phyloP scores from a whole-genome alignment of 2,113 vertebrate genomes.

The Xiphias gladius region DNA sequence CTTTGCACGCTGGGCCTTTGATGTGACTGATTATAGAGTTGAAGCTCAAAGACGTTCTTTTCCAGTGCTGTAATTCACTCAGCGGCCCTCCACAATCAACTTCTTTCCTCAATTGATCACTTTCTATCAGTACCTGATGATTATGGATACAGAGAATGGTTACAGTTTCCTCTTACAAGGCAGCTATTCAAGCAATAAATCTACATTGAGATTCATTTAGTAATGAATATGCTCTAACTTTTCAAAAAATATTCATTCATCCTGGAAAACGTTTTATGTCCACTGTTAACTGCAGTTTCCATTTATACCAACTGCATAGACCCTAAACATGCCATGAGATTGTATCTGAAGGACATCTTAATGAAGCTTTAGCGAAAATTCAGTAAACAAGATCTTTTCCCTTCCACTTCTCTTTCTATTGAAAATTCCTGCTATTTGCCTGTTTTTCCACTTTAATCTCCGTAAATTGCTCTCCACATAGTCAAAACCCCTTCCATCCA shows the following conservation, averaged over 20 bases:
- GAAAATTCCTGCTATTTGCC: not conserved
- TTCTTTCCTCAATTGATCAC: constrained; percentile 85
- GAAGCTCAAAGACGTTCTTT: constrained; percentile 85
- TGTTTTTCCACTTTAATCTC: not conserved
- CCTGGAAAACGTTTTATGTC: not conserved
- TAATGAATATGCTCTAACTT: not conserved
- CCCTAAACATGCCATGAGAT: not conserved
- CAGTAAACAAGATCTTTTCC: not conserved
- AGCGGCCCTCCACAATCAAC: constrained; percentile 86
- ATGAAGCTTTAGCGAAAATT: not conserved
- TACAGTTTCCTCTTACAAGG: not conserved
- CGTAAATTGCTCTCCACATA: not conserved
- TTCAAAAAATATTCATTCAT: too few relatives aligned
- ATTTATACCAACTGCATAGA: not conserved
- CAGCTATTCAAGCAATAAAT: constrained; percentile 4
- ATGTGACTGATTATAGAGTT: constrained; percentile 89
- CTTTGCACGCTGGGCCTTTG: constrained; percentile 84
- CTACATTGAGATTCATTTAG: not conserved
- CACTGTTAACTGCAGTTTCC: not conserved
- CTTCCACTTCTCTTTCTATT: too few relatives aligned
- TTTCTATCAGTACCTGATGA: constrained; percentile 86
- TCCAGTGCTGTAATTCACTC: constrained; percentile 89
- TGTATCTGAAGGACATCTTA: not conserved
- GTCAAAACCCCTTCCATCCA: not conserved
- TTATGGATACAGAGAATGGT: not conserved